Evolutionary conservation across 2,113 vertebrate species (phyloP), one percentile per base, ranked within the genome.

Genomic region (Trematocara variabile): DNA sequence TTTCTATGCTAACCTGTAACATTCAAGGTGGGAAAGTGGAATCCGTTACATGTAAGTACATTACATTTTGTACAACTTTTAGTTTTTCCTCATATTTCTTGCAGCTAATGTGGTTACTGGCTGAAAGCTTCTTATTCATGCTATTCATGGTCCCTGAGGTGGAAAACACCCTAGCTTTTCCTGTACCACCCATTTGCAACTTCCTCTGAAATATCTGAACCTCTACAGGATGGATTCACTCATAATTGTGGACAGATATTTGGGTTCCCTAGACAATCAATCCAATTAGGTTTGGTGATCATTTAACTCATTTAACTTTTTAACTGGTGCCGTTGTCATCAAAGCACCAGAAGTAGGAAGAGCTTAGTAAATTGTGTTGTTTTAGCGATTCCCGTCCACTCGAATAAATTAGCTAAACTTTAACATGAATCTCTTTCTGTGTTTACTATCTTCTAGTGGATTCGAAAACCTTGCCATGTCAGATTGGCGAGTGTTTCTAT

Each of bases 31-130:
- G 98, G 98, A 82, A 99, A 99, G 92, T 99, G 98, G 98, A 99
- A 98, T 95, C 98, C 98, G 80, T 97, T 99, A 96, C 97, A 98
- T 91, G 99, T 99, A 97, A 99, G 98, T 98, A 92, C 1, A 12
- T 81, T 5, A 22, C 16, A 9, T 37, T 5, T 2, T 75, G 10
- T 22, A 53, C 4, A 75, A 37, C 48, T 37, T 68, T 79, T 44
- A 14, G 56, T 84, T 80, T 78, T 16, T 28, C 11, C 13, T 33
- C 14, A 55, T 56, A 18, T 63, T 53, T 70, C 2, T 12, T 16
- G 5, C 25, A 70, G 16, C 73, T 20, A 7, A 25, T 28, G 9
- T 75, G 44, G 25, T 65, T 65, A 65, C 33, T 11, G 33, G 33
- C 60, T 37, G 60, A 12, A 65, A 37, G 33, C 18, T 20, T 20